Conservation (phyloP, 1,140 invertebrate species). For the Bombus confusus region DNA sequence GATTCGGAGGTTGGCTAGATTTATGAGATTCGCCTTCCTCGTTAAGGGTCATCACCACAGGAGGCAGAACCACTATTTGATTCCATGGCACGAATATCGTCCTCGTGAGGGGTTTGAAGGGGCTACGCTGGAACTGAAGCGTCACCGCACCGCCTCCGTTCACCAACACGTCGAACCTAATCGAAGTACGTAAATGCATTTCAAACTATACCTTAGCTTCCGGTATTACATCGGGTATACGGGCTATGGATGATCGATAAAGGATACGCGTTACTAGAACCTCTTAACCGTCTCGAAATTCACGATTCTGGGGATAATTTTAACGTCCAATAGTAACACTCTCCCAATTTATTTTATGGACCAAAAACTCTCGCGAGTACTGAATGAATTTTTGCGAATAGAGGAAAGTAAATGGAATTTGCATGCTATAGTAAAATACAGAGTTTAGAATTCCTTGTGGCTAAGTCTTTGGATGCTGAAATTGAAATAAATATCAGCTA, state of each 20-base stretch:
- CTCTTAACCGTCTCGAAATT: background rate
- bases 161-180: slow-evolving; percentile 98
- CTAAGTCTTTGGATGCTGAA: too few species aligned
- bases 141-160: slow-evolving; percentile 99
- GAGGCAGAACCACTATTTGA: slow-evolving; percentile 95
- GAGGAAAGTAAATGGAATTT: too few species aligned
- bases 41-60: slow-evolving; percentile 92
- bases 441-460: too few species aligned
- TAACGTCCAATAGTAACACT: too few species aligned
- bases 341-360: too few species aligned
- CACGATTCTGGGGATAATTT: too few species aligned
- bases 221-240: slow-evolving; percentile 34
- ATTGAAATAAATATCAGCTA: too few species aligned
- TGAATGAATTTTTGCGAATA: too few species aligned
- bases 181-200: slow-evolving; percentile 66
- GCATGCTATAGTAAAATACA: too few species aligned
- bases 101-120: slow-evolving; percentile 92
- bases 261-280: background rate
- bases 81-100: slow-evolving; percentile 98
- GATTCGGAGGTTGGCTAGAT: slow-evolving; percentile 78
- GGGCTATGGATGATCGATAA: slow-evolving; percentile 33
- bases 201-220: slow-evolving; percentile 53
- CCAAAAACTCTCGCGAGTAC: too few species aligned
- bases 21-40: slow-evolving; percentile 86
- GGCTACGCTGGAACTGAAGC: slow-evolving; percentile 96